Evolutionary conservation across 2,888 invertebrate genomes (phyloP), one percentile per base, ranked within the genome.

Genomic region (Frankliniella intonsa): DNA sequence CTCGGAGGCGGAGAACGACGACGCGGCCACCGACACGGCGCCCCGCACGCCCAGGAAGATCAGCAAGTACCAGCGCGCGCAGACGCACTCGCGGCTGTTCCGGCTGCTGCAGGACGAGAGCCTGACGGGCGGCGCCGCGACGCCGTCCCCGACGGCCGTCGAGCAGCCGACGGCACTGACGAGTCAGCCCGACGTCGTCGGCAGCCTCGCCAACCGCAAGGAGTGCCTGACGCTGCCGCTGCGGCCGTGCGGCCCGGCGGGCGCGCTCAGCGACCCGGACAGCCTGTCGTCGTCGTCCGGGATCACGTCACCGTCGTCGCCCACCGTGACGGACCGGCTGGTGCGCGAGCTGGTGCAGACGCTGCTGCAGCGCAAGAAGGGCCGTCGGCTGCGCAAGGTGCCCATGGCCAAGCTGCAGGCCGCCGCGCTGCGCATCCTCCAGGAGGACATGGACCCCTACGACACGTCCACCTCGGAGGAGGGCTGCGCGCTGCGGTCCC

Each of bases 51-150:
- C 25, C 7, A 86, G 89, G 65, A 92, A 91, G 85, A 88, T 90
- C 86, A 90, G 90, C 17, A 89, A 90, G 83, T 94, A 92, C 86
- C 92, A 93, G 86, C 89, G 94, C 81, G 93, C 93, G 5, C 91
- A 93, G 65, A 94, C 94, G 69, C 94, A 94, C 87, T 93, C 93
- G 80, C 89, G 94, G 84, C 88, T 94, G 27, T 93, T 92, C 85
- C 91, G 91, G 85, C 87, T 94, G 19, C 87, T 94, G 38, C 92
- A 92, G 86, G 91, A 92, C 81, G 92, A 91, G 85, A 89, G 90
- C 85, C 89, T 89, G 19, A 84, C 85, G 38, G 85, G 85, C 79
- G 86, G 85, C 12, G 85, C 84, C 50, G 85, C 85, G 3, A 38
- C 38, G 55, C 85, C 85, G 80, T 86, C 86, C 5, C 88, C 88